Evolutionary conservation across 1,140 invertebrate genomes (phyloP).

Genomic region (Bombyx mori): DNA sequence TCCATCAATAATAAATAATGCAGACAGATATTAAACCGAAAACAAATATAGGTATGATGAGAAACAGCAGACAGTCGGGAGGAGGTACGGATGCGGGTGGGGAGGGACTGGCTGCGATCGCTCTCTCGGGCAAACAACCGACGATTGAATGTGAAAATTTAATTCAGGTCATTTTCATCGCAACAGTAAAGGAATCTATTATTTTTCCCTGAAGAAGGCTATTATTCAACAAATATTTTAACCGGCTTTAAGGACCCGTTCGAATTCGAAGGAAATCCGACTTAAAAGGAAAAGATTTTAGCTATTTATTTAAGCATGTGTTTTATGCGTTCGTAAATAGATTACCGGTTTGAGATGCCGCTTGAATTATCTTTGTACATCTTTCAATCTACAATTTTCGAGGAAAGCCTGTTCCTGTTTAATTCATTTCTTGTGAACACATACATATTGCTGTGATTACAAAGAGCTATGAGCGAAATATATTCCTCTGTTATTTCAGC

Average conservation of each 20-base stretch:
- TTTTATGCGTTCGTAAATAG: too few relatives aligned
- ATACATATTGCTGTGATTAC: neutral
- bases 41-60: conserved; percentile 39
- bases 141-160: conserved; percentile 65
- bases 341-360: too few relatives aligned
- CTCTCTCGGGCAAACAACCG: conserved; percentile 50
- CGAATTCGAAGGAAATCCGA: too few relatives aligned
- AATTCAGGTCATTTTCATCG: conserved; percentile 58
- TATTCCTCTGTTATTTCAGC: neutral
- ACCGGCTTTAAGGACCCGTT: conserved; percentile 4
- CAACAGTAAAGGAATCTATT: conserved; percentile 42
- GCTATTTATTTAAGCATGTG: too few relatives aligned
- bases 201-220: conserved; percentile 40
- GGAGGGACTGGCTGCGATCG: conserved; percentile 21
- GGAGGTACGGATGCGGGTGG: conserved; percentile 8
- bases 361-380: too few relatives aligned
- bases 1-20: too few relatives aligned
- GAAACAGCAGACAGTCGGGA: conserved; percentile 15
- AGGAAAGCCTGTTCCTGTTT: too few relatives aligned
- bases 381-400: too few relatives aligned
- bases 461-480: too few relatives aligned
- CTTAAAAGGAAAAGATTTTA: too few relatives aligned
- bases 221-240: conserved; percentile 40
- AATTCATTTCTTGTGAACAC: neutral
- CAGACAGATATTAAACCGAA: conserved; percentile 19